A percentile compares a stretch with the other conserved stretches of the same genome.
These are phyloP conservation scores for Phrynosoma platyrhinos DNA, from an alignment of 2,113 vertebrate genomes.

Conservation along the genomic window DNA sequence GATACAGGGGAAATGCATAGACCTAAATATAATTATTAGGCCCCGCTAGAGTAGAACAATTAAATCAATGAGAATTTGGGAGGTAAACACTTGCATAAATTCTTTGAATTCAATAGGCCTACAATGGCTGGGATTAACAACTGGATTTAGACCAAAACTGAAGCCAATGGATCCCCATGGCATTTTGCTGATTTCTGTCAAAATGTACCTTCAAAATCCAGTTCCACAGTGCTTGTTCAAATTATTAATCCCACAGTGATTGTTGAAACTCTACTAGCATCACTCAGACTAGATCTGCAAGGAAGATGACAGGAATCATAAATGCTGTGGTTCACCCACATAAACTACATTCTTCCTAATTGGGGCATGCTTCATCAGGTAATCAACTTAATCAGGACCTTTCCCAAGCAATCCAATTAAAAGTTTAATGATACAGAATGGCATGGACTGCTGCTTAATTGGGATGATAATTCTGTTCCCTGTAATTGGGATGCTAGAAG, in stretches of 20 bases:
- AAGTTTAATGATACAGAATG: slow-evolving; percentile 76
- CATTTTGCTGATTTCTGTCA: not conserved
- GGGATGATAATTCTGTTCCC: slow-evolving; percentile 75
- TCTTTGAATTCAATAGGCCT: too few relatives aligned
- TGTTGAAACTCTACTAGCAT: not conserved
- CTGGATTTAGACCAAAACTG: not conserved
- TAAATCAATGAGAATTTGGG: too few relatives aligned
- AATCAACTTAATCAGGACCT: slow-evolving; percentile 79
- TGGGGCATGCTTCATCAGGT: slow-evolving; percentile 65
- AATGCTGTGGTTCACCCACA: slow-evolving; percentile 64
- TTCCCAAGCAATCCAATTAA: slow-evolving; percentile 79
- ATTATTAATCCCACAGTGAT: not conserved
- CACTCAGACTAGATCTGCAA: slow-evolving; percentile 63
- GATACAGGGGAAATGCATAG: not conserved
- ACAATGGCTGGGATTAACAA: too few relatives aligned
- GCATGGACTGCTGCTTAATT: slow-evolving; percentile 77
- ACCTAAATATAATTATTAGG: too few relatives aligned
- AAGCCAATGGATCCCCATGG: slow-evolving; percentile 19
- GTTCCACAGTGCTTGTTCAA: slow-evolving; percentile 47
- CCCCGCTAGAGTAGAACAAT: too few relatives aligned
- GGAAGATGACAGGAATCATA: slow-evolving; percentile 56
- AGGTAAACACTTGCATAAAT: too few relatives aligned
- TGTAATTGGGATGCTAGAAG: slow-evolving; percentile 76
- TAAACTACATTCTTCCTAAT: slow-evolving; percentile 70
- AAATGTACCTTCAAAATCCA: slow-evolving; percentile 20